Evolutionary conservation across 2,888 invertebrate genomes (phyloP).

Genomic region (Himalopsyche tibetana): DNA sequence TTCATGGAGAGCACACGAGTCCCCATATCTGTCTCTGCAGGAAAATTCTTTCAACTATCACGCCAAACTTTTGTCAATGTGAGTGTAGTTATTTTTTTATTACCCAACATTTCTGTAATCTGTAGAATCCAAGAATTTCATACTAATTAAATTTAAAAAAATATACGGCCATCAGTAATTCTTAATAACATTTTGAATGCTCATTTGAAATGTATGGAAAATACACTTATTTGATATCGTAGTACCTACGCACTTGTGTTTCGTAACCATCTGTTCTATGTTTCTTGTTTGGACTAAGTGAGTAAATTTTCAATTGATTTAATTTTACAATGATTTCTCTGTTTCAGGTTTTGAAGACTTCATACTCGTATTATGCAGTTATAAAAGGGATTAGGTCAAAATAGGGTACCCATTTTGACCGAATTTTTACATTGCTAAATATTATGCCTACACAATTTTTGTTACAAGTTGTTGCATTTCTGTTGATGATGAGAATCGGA

Average conservation of each 20-base stretch:
- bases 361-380: constrained; percentile 62
- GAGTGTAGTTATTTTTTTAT: not conserved
- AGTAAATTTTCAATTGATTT: not conserved
- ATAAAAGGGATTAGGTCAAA: constrained; percentile 53
- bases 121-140: too few species aligned
- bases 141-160: too few species aligned
- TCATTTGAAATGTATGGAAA: too few species aligned
- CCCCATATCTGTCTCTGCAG: constrained; percentile 56
- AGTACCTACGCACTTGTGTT: too few species aligned
- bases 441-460: too few species aligned
- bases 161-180: too few species aligned
- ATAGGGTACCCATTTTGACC: not conserved
- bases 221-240: too few species aligned
- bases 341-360: constrained; percentile 60
- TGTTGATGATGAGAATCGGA: too few species aligned
- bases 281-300: not conserved
- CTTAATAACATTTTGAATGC: too few species aligned
- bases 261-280: not conserved
- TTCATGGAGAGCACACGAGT: constrained; percentile 58
- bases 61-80: constrained; percentile 58
- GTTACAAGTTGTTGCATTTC: too few species aligned
- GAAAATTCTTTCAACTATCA: constrained; percentile 60
- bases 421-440: too few species aligned
- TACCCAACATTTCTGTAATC: too few species aligned
- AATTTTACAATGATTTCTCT: not conserved